Conservation (phyloP, 2,113 vertebrate genomes). For the Catharus bicknelli region DNA sequence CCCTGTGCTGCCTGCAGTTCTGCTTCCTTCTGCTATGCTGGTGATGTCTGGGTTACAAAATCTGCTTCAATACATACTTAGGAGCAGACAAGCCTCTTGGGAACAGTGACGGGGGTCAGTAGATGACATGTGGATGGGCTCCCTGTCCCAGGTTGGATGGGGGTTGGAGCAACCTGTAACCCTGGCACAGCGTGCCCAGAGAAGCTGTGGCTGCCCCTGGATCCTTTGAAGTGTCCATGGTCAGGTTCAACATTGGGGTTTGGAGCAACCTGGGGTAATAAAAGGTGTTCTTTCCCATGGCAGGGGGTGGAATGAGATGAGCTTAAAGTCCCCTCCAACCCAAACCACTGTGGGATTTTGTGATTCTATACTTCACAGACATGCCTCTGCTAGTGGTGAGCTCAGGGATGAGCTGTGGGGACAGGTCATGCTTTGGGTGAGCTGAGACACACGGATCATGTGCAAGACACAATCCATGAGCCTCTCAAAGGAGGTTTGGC, state of each 20-base stretch:
- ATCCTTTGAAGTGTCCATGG: not conserved
- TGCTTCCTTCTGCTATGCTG: not conserved
- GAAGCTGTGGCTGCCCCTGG: not conserved
- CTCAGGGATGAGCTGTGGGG: not conserved
- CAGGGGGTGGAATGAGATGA: not conserved
- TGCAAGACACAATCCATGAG: not conserved
- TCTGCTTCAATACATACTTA: not conserved
- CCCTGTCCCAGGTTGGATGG: not conserved
- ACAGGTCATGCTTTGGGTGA: not conserved
- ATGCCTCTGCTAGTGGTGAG: not conserved
- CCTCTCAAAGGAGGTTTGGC: not conserved
- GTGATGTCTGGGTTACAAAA: not conserved
- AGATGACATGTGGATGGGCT: not conserved
- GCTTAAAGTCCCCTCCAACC: not conserved
- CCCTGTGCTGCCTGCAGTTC: not conserved
- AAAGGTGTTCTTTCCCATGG: not conserved
- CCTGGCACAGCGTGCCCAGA: not conserved
- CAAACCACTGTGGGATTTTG: not conserved
- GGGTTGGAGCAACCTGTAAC: not conserved
- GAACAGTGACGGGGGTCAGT: rapidly evolving
- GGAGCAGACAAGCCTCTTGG: not conserved
- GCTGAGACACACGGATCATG: rapidly evolving
- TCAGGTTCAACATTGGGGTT: not conserved
- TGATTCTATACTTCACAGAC: rapidly evolving
- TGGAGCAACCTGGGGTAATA: rapidly evolving